phyloP scores from a whole-genome alignment of 2,888 invertebrate species.

The Ophion ventricosus region DNA sequence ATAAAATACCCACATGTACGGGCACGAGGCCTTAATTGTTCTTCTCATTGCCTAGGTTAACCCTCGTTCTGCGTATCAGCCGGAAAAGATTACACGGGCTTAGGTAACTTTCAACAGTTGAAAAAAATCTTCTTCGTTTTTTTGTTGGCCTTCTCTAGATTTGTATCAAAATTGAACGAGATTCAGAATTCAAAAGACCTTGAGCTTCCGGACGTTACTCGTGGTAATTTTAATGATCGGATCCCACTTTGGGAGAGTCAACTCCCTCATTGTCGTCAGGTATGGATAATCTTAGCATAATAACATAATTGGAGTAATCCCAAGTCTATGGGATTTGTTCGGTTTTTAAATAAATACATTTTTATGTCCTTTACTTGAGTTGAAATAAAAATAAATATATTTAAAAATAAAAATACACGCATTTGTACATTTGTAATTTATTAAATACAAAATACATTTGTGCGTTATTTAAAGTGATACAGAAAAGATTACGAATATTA shows the following conservation, averaged over 20 bases:
- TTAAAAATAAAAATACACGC: not conserved
- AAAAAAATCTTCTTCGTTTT: not conserved
- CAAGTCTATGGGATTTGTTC: not conserved
- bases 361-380: not conserved
- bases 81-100: conserved; percentile 45
- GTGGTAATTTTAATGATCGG: too few species aligned
- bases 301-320: too few species aligned
- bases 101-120: conserved; percentile 28
- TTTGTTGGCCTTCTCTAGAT: not conserved
- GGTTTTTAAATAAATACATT: not conserved
- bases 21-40: conserved; percentile 70
- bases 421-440: not conserved
- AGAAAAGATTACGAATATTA: too few species aligned
- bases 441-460: not conserved
- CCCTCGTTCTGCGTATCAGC: conserved; percentile 62
- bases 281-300: not conserved
- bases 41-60: conserved; percentile 72
- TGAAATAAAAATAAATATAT: too few species aligned
- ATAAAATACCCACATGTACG: conserved; percentile 36
- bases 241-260: too few species aligned
- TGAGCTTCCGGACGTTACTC: not conserved
- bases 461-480: not conserved
- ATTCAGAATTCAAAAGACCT: not conserved
- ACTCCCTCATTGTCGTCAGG: too few species aligned
- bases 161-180: not conserved